A percentile compares a stretch with the other conserved stretches of the same genome.
phyloP scores from a whole-genome alignment of 2,113 vertebrate species.

The Microcebus lehilahytsara region DNA sequence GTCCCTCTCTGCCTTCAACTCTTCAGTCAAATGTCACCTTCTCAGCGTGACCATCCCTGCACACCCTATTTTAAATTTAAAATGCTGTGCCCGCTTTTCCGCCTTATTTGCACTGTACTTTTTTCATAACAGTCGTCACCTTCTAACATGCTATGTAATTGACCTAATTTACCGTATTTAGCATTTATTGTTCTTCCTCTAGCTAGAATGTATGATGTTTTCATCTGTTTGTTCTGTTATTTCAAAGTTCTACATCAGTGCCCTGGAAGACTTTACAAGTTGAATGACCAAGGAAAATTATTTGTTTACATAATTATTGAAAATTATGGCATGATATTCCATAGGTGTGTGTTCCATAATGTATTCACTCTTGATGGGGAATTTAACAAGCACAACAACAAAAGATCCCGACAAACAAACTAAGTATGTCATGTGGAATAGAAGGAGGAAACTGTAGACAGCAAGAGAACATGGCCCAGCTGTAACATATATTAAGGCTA shows the following conservation, averaged over 20 bases:
- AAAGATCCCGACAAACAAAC: not conserved
- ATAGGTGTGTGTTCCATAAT: not conserved
- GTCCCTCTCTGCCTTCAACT: not conserved
- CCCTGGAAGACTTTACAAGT: not conserved
- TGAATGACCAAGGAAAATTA: not conserved
- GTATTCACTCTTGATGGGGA: not conserved
- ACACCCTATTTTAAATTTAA: not conserved
- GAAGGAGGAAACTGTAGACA: not conserved
- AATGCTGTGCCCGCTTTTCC: rapidly evolving
- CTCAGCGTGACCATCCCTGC: not conserved
- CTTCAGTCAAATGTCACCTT: not conserved
- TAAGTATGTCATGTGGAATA: not conserved
- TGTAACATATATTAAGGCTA: not conserved
- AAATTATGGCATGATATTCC: not conserved
- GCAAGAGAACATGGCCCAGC: rapidly evolving
- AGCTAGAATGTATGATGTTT: not conserved
- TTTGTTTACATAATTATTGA: not conserved
- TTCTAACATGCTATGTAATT: not conserved
- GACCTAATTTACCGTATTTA: not conserved
- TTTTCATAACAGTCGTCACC: not conserved
- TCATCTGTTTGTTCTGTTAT: not conserved
- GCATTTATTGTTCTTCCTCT: not conserved
- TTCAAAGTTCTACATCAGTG: not conserved
- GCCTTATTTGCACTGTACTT: not conserved
- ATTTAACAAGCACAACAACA: not conserved